phyloP scores from a whole-genome alignment of 2,888 invertebrate species.

The Strigamia crassipes region DNA sequence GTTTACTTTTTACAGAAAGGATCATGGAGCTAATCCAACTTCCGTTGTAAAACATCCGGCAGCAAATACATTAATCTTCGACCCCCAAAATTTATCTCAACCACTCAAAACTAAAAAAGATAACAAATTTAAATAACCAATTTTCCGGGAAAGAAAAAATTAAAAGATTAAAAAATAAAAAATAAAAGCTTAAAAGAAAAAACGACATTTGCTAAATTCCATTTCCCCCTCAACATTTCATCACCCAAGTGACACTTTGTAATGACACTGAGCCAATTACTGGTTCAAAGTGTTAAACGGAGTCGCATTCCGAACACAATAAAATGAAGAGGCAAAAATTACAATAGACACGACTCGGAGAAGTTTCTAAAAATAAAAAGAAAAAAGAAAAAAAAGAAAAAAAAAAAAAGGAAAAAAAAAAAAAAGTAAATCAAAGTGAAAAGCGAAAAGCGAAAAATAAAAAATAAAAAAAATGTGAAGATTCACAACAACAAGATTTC shows the following conservation, averaged over 20 bases:
- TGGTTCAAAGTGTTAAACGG: constrained; percentile 18
- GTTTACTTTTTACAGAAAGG: too few species aligned
- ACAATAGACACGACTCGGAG: constrained; percentile 2
- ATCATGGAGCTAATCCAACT: too few species aligned
- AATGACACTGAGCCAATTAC: constrained; percentile 6
- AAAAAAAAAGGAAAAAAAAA: too few species aligned
- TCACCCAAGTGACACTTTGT: constrained; percentile 20
- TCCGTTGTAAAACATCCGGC: too few species aligned
- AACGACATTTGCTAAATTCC: neutral
- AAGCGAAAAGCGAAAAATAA: neutral
- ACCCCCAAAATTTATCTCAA: too few species aligned
- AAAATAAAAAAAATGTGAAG: neutral
- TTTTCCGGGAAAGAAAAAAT: neutral
- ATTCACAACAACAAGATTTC: constrained; percentile 25
- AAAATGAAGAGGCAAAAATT: neutral
- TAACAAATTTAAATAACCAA: neutral
- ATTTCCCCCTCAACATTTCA: constrained; percentile 15
- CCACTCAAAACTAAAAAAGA: neutral
- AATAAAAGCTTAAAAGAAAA: neutral
- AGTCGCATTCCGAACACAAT: constrained; percentile 10
- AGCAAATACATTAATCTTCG: too few species aligned
- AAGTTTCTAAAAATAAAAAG: neutral
- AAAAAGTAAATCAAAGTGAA: neutral
- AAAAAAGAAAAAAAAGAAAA: neutral
- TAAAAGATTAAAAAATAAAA: neutral